Conservation (phyloP, 2,888 invertebrate species). For the Elmis aenea region DNA sequence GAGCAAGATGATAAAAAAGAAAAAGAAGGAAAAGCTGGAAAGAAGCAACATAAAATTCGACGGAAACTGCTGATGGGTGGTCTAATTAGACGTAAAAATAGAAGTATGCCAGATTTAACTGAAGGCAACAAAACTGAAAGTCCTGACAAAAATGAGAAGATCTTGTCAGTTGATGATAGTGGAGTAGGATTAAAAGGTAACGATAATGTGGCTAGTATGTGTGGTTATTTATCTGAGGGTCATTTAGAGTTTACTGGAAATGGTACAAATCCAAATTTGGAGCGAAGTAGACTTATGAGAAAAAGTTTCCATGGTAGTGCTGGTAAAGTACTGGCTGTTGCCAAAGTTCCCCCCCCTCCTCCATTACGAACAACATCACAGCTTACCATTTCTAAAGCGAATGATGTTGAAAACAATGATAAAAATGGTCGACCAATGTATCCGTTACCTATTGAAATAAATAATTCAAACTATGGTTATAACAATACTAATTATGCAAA, state of each 20-base stretch:
- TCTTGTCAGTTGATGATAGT: conserved; percentile 68
- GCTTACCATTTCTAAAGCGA: conserved; percentile 65
- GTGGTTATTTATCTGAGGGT: conserved; percentile 83
- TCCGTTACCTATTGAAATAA: conserved; percentile 41
- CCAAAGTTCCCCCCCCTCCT: conserved; percentile 81
- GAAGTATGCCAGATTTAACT: conserved; percentile 87
- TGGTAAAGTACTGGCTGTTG: conserved; percentile 73
- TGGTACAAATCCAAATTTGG: conserved; percentile 74
- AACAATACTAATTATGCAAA: conserved; percentile 26
- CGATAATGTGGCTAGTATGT: conserved; percentile 57
- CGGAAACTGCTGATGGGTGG: conserved; percentile 86
- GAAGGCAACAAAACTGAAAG: conserved; percentile 60
- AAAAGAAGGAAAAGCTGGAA: conserved; percentile 60
- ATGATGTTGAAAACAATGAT: conserved; percentile 40
- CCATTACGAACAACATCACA: conserved; percentile 84
- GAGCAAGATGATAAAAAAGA: conserved; percentile 59
- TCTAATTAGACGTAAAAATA: conserved; percentile 78
- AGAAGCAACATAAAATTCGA: conserved; percentile 87
- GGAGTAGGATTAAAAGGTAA: conserved; percentile 62
- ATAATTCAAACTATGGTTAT: conserved; percentile 22
- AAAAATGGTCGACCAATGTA: conserved; percentile 48
- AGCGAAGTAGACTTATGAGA: conserved; percentile 81
- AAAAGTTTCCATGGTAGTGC: conserved; percentile 85
- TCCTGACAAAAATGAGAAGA: conserved; percentile 41
- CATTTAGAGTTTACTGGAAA: conserved; percentile 70